These are phyloP conservation scores for Scaptomyza hsui DNA, from an alignment of 1,140 invertebrate genomes.

Conservation along the genomic window DNA sequence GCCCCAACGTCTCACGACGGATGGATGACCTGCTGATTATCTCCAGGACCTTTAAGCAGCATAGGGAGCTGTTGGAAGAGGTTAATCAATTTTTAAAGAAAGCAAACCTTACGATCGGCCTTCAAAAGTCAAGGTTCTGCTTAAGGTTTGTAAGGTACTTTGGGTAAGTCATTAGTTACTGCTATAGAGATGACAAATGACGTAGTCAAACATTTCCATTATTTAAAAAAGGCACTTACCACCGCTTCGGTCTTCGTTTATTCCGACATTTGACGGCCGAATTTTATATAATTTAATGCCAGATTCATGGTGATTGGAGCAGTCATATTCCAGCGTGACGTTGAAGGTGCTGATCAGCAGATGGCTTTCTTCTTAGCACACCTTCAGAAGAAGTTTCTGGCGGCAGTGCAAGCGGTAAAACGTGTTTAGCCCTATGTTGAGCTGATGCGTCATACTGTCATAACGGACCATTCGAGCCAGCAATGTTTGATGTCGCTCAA, in stretches of 20 bases:
- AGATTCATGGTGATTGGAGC: slow-evolving; percentile 40
- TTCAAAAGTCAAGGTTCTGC: too few relatives aligned
- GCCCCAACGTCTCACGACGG: too few relatives aligned
- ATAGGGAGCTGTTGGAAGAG: too few relatives aligned
- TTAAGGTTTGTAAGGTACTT: too few relatives aligned
- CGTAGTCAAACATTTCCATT: not conserved
- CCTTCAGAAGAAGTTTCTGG: not conserved
- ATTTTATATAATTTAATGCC: slow-evolving; percentile 49
- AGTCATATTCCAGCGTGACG: slow-evolving; percentile 58
- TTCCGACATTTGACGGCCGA: slow-evolving; percentile 35
- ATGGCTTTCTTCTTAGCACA: slow-evolving; percentile 75
- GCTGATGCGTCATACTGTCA: slow-evolving; percentile 1
- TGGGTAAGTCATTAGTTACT: too few relatives aligned
- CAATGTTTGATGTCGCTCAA: slow-evolving; percentile 46
- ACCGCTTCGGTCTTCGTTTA: slow-evolving; percentile 33
- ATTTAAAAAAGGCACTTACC: slow-evolving; percentile 14
- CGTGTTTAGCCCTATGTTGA: slow-evolving; percentile 19
- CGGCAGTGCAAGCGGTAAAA: slow-evolving; percentile 9
- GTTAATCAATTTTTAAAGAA: too few relatives aligned
- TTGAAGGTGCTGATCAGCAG: slow-evolving; percentile 50
- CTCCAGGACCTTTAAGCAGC: too few relatives aligned
- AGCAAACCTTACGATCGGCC: too few relatives aligned
- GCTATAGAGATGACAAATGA: slow-evolving; percentile 36
- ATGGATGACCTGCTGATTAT: too few relatives aligned
- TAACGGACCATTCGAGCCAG: slow-evolving; percentile 16